Evolutionary conservation across 1,140 invertebrate species (phyloP), one percentile per base, ranked within the genome.

Genomic region (Zaprionus nigranus): DNA sequence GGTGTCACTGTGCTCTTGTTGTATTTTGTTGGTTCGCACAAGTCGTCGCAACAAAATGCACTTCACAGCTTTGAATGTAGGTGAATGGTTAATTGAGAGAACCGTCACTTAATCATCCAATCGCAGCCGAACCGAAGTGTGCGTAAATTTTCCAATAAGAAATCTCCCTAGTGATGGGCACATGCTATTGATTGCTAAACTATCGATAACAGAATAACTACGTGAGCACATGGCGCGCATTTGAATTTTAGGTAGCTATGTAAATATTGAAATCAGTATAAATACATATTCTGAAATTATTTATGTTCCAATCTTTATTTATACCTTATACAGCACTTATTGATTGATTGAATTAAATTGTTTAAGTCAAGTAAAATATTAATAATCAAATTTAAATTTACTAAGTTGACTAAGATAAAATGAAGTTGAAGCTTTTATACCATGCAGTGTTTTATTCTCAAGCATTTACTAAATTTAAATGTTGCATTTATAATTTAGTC

Each of bases 401-500:
- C 40, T 46, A n/a, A 17, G n/a, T n/a, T 46, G 6, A 9, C 0
- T 1, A 12, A 15, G 13, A 43, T 26, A 40, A 24, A 15, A 40
- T 9, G 4, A n/a, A 17, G 24, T 1, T 5, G 3, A 46, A 3
- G 17, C 11, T 26, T 40, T 30, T 59, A 57, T 53, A 49, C 60
- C 58, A 36, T 38, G 38, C 12, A 46, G n/a, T 46, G 58, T 51
- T 54, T 51, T 54, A 78, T 71, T 38, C 2, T 43, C 30, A 51
- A 60, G 28, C 0, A 46, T 49, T 59, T 13, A 71, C n/a, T 36
- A 34, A n/a, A 24, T 24, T 17, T 36, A 51, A 22, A 24, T 11
- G 40, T 46, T 17, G 6, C 22, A 11, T 75, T 80, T 54, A 92
- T 62, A 91, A 36, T 59, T 92, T 91, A 2, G 90, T 75, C 40